phyloP scores from a whole-genome alignment of 2,113 vertebrate genomes.

The Scatophagus argus region DNA sequence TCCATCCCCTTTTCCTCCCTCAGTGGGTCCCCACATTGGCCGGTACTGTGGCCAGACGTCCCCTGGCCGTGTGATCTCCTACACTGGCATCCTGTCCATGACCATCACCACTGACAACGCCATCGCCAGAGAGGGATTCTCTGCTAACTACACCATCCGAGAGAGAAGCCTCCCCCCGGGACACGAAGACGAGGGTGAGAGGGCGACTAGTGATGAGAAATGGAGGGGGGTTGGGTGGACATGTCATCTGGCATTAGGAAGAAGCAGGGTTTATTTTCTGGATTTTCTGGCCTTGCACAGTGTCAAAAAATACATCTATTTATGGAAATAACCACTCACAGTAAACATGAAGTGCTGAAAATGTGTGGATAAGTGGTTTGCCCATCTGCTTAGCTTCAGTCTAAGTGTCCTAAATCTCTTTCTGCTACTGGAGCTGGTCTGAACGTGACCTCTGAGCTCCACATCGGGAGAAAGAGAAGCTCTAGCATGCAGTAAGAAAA shows the following conservation, averaged over 20 bases:
- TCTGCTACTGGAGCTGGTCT: neutral
- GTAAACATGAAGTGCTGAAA: neutral
- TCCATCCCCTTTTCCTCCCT: neutral
- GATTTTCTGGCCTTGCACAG: neutral
- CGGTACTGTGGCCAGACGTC: conserved; percentile 95
- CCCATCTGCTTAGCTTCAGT: neutral
- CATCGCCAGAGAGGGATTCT: conserved; percentile 97
- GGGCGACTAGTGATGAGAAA: conserved; percentile 1
- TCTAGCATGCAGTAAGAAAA: neutral
- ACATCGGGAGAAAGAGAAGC: neutral
- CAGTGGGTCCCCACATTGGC: conserved; percentile 95
- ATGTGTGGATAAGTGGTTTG: neutral
- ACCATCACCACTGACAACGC: conserved; percentile 96
- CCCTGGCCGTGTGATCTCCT: conserved; percentile 92
- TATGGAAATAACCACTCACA: neutral
- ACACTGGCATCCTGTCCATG: conserved; percentile 95
- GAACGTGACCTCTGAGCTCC: neutral
- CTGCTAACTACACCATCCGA: conserved; percentile 93
- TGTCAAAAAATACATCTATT: neutral
- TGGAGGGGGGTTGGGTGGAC: neutral
- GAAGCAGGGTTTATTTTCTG: neutral
- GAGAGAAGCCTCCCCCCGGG: conserved; percentile 85
- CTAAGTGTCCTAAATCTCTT: neutral
- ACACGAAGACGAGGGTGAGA: conserved; percentile 87
- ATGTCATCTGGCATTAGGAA: conserved; percentile 7